Percentiles rank a stretch among this genome's conserved stretches.
Conservation (phyloP, 2,797 vertebrate genomes). For the Chrysocyon brachyurus region DNA sequence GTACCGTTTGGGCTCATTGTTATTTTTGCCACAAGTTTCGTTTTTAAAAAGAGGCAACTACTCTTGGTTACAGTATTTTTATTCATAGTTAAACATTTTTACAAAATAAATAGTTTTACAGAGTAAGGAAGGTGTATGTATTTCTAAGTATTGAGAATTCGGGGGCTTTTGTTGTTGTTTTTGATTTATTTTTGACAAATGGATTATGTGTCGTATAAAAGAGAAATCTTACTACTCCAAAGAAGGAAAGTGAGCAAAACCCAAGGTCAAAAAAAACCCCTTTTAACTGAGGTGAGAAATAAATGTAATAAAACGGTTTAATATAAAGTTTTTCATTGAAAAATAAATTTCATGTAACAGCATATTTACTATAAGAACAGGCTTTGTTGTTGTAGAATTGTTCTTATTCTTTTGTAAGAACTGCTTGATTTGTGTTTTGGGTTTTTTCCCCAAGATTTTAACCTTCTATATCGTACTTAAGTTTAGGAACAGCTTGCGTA, state of each 20-base stretch:
- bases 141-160: constrained; percentile 84
- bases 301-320: not conserved
- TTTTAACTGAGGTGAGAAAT: not conserved
- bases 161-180: constrained; percentile 55
- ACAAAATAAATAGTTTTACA: constrained; percentile 91
- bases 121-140: constrained; percentile 86
- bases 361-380: not conserved
- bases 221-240: constrained; percentile 73
- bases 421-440: not conserved
- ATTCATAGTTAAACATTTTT: constrained; percentile 87
- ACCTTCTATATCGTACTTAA: not conserved
- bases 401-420: constrained; percentile 59
- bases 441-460: not conserved
- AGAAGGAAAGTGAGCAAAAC: constrained; percentile 61
- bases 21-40: constrained; percentile 52
- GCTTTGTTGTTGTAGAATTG: constrained; percentile 45
- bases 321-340: not conserved
- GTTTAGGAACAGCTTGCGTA: not conserved
- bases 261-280: not conserved
- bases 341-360: not conserved
- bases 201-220: constrained; percentile 79
- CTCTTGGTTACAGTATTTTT: constrained; percentile 86
- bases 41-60: constrained; percentile 42
- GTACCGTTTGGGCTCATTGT: not conserved
- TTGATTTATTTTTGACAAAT: constrained; percentile 80